Evolutionary conservation across 2,797 vertebrate species (phyloP).

Genomic region (Catamblyrhynchus diadema): DNA sequence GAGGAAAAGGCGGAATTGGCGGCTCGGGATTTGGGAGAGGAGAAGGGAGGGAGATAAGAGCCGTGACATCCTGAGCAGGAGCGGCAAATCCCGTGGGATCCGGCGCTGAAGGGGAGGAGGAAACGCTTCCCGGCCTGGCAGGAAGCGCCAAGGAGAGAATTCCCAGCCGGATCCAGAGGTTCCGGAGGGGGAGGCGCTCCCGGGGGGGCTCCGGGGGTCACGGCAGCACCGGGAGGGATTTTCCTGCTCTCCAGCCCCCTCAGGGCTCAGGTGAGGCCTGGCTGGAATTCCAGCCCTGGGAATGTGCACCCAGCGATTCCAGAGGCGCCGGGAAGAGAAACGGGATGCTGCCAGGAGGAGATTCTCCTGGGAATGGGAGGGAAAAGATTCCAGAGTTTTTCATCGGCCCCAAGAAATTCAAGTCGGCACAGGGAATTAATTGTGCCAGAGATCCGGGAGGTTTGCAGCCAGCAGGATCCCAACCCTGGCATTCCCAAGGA

Average conservation of each 20-base stretch:
- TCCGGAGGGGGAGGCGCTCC: neutral
- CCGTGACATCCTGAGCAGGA: neutral
- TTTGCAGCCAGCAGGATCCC: neutral
- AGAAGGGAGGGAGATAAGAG: neutral
- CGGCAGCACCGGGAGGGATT: neutral
- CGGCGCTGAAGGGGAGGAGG: neutral
- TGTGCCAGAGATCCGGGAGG: neutral
- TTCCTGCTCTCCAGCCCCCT: neutral
- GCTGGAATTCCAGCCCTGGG: rapidly evolving
- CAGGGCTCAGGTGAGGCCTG: neutral
- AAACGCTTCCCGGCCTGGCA: neutral
- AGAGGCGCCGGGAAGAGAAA: neutral
- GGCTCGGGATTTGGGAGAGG: neutral
- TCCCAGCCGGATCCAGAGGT: neutral
- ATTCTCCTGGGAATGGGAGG: neutral
- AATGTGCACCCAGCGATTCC: neutral
- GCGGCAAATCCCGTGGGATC: neutral
- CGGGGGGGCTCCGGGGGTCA: neutral
- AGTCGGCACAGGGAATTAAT: neutral
- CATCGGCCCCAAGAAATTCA: conserved; percentile 17
- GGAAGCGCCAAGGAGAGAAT: neutral
- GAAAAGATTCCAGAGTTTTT: neutral
- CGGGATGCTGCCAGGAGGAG: neutral
- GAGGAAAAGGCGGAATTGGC: neutral
- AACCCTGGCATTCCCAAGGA: neutral